A percentile compares a stretch with the other conserved stretches of the same genome.
These are phyloP conservation scores for Dinoponera quadriceps DNA, from an alignment of 1,140 invertebrate genomes.

Conservation along the genomic window DNA sequence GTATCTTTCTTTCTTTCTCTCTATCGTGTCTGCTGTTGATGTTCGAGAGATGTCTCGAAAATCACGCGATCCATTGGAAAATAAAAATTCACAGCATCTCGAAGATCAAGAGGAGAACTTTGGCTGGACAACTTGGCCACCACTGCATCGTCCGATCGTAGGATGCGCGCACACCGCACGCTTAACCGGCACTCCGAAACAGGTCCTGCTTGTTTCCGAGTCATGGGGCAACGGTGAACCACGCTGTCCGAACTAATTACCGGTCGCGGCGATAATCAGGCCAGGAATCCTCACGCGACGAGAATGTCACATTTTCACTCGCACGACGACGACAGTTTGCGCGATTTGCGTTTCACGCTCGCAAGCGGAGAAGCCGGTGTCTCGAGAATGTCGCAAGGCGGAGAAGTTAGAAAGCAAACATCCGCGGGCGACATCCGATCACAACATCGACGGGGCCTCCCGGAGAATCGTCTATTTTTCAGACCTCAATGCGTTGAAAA, in stretches of 20 bases:
- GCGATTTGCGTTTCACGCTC: background rate
- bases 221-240: background rate
- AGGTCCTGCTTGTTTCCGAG: slow-evolving; percentile 9
- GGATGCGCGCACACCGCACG: background rate
- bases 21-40: too few relatives aligned
- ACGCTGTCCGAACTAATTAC: slow-evolving; percentile 6
- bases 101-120: too few relatives aligned
- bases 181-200: background rate
- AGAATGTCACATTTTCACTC: slow-evolving; percentile 13
- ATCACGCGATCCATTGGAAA: too few relatives aligned
- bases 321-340: background rate
- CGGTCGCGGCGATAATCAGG: slow-evolving; percentile 3
- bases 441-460: background rate
- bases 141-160: too few relatives aligned
- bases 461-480: too few relatives aligned
- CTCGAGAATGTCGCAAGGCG: background rate
- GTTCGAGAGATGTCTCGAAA: too few relatives aligned
- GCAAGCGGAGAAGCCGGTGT: background rate
- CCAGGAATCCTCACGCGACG: slow-evolving; percentile 6
- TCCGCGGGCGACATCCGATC: background rate
- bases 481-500: too few relatives aligned
- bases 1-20: too few relatives aligned
- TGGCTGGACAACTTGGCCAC: too few relatives aligned
- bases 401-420: slow-evolving; percentile 6
- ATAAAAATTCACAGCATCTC: too few relatives aligned